Base-by-base conservation (phyloP, 2,888 invertebrate genomes). In the Phrixothrix hirtus region DNA sequence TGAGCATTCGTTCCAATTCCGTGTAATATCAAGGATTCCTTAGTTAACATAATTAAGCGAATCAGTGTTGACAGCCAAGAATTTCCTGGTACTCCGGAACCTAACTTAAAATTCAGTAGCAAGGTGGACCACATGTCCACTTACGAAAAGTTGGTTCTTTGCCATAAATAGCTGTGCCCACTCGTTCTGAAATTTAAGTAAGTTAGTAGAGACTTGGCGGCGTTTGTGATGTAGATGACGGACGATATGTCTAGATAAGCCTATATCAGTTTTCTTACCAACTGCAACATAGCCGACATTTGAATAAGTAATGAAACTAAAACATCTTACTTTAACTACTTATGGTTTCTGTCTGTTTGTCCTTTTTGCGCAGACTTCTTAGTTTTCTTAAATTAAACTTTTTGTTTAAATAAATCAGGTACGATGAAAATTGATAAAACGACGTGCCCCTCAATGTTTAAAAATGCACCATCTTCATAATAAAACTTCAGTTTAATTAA, bases 171-270 rank as follows among this genome's bases (percentile, higher is more conserved):
- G 41, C 16, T 39, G 29, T 38, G 36, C 41, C 49, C 43, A 48
- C 53, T 48, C 38, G 52, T 39, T 35, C 27, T 34, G 30, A 53
- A 52, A 52, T 55, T 58, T 55, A 42, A 55, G 51, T 47, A 30
- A 55, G 44, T 44, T 48, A 51, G 38, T 41, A 34, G 42, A 36
- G 32, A 37, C 32, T 39, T 16, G 43, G 54, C 56, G 55, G 57
- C 47, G n/a, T 49, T 52, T 59, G 38, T 53, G 59, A 57, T 59
- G 59, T 52, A 57, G 57, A 59, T 59, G 57, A 59, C 57, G 41
- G 29, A 51, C 43, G 56, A 59, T 55, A 52, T 41, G 49, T 49
- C 47, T 12, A 57, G 59, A 59, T 59, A 57, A 55, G 38, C 38
- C 39, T 38, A 47, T 58, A 58, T 59, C 59, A 57, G 57, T 44